Base-by-base conservation (phyloP, 92 coral and sea anemone genomes). In the Heteractis magnifica region DNA sequence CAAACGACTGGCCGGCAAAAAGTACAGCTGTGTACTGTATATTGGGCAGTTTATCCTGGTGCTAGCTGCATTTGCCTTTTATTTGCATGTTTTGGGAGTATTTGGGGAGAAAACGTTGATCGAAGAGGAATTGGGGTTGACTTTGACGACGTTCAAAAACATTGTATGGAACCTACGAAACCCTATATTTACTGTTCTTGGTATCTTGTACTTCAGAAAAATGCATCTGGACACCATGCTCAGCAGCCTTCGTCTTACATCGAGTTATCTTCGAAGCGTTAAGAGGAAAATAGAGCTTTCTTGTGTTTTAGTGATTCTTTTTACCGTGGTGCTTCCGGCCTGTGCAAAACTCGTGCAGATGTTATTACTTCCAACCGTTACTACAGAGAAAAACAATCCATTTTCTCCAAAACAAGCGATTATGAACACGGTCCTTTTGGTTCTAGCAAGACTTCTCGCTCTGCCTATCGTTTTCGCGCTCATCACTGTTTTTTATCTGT, bases 61-160 rank as follows among this genome's bases (percentile, higher is more conserved):
- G 10, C 41, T 77, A 18, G 55, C 76, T 4, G n/a, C 76, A 15
- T 77, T 77, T 60, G 49, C 13, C 4, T 65, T n/a, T 10, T 84
- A 79, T 74, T 15, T 79, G 53, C 84, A 80, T 34, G 90, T 82
- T 8, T 81, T 93, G 60, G 97, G 97, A 18, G 86, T 75, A 13
- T 91, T 93, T 52, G 20, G 78, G 16, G 85, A 80, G 82, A 77
- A 87, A 18, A 88, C 97, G 8, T 58, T 93, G 82, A 78, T 78
- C 10, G 72, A 88, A 19, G 89, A 93, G 55, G 90, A 88, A 64
- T 51, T 78, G 80, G 53, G 26, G 13, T 78, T 91, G 51, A 87
- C 94, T 0, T 72, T 93, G n/a, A 93, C 92, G 3, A 73, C 87
- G 11, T 88, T 72, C 65, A 93, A 93, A 20, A 89, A 86, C 56